Base-by-base conservation (phyloP, 2,888 invertebrate species). In the Lithodes maja region DNA sequence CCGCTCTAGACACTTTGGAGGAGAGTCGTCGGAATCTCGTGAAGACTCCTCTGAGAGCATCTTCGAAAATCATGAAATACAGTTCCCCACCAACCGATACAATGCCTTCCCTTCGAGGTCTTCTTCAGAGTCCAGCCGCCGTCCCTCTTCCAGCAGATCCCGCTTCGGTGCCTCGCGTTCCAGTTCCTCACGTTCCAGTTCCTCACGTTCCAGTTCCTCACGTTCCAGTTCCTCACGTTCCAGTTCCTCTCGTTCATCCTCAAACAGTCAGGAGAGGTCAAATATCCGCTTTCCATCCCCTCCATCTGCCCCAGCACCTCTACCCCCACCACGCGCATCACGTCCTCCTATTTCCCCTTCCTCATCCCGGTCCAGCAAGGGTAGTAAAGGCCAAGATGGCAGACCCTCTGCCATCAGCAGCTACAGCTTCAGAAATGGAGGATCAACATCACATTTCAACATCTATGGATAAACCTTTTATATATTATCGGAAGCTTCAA, bases 381-480 rank as follows among this genome's bases (percentile, higher is more conserved):
- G 12, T 7, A 61, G 12, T 5, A 5, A 71, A n/a, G 71, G n/a
- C n/a, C 12, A n/a, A 15, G 3, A n/a, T 71, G 71, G 71, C 3
- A 3, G 71, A n/a, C 54, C 84, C 50, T 77, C 84, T 33, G 17
- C 74, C 55, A 52, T 61, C 75, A 90, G 90, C 83, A 89, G 86
- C 52, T 86, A 84, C 85, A 83, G 71, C 33, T 78, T 91, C 78
- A 85, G 55, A 53, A 78, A 17, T 33, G 86, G 91, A 9, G 86
- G 86, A 9, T 77, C 87, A n/a, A 49, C 77, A 2, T 78, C 89
- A 33, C 89, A 83, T 83, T 90, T 86, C 86, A 90, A 87, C 78
- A 84, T 89, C 74, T 91, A 90, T 71, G 86, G 87, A n/a, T 90
- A 89, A 88, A 55, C 12, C 12, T 12, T 61, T 61, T 7, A 33